phyloP scores from a whole-genome alignment of 2,113 vertebrate genomes.

The Mirounga angustirostris region DNA sequence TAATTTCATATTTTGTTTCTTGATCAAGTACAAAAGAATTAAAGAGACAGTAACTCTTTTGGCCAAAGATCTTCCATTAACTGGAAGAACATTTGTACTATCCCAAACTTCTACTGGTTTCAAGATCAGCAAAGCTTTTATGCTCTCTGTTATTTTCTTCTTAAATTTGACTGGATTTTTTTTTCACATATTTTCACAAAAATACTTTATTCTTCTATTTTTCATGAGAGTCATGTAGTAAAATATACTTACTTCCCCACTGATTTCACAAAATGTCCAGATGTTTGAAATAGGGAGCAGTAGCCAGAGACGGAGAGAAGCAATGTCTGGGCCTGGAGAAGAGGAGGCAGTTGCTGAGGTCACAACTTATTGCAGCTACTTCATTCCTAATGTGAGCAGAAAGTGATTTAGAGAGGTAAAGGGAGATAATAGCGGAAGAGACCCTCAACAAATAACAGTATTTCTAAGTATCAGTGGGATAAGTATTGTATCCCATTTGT shows the following conservation, averaged over 20 bases:
- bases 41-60: neutral
- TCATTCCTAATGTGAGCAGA: neutral
- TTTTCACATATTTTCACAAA: neutral
- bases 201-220: neutral
- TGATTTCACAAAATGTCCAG: neutral
- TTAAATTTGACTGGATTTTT: neutral
- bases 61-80: neutral
- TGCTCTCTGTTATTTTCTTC: neutral
- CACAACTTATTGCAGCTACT: neutral
- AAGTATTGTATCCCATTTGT: neutral
- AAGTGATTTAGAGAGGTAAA: neutral
- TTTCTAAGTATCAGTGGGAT: neutral
- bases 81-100: neutral
- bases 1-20: constrained; percentile 17
- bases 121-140: neutral
- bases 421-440: neutral
- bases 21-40: constrained; percentile 19
- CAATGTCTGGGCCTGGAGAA: neutral
- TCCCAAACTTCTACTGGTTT: neutral
- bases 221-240: neutral
- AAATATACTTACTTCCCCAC: neutral
- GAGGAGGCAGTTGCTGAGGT: neutral
- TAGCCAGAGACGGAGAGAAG: neutral
- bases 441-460: neutral
- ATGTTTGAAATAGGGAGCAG: neutral